phyloP scores from a whole-genome alignment of 2,113 vertebrate genomes.

The Turdus rufiventris region DNA sequence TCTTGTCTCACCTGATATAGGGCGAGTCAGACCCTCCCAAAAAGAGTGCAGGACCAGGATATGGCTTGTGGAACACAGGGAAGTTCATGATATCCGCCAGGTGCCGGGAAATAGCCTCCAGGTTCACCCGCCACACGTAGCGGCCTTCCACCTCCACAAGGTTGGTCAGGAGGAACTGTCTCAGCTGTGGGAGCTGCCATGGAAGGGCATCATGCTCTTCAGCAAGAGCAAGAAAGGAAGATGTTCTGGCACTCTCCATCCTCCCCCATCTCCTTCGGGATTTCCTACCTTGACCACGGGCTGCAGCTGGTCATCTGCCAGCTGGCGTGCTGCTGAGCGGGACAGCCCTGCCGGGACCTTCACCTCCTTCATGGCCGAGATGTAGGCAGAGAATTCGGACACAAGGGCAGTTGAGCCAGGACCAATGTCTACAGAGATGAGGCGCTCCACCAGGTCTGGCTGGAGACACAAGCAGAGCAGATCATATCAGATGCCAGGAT shows the following conservation, averaged over 20 bases:
- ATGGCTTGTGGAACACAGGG: slow-evolving; percentile 74
- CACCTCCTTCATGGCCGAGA: slow-evolving; percentile 84
- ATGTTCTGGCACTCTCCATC: neutral
- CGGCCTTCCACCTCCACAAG: slow-evolving; percentile 82
- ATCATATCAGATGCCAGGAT: neutral
- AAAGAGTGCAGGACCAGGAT: slow-evolving; percentile 86
- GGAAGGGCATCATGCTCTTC: neutral
- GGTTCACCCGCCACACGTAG: slow-evolving; percentile 86
- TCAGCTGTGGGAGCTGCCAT: slow-evolving; percentile 76
- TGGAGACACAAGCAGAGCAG: slow-evolving; percentile 46
- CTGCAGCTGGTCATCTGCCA: slow-evolving; percentile 85
- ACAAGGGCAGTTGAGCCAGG: slow-evolving; percentile 57
- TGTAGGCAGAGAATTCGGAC: slow-evolving; percentile 76
- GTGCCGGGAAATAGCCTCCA: slow-evolving; percentile 84
- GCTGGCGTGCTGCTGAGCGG: slow-evolving; percentile 82
- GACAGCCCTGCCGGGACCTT: slow-evolving; percentile 77
- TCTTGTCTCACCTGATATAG: slow-evolving; percentile 82
- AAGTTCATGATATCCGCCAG: slow-evolving; percentile 82
- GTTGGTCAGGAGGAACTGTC: slow-evolving; percentile 92
- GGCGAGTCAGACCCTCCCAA: slow-evolving; percentile 86
- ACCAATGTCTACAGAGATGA: slow-evolving; percentile 89
- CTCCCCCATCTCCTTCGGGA: neutral
- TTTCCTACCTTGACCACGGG: slow-evolving; percentile 75
- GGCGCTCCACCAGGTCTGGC: slow-evolving; percentile 87
- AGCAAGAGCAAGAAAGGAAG: neutral